Conservation (phyloP, 2,113 vertebrate genomes). For the Thinocorus orbignyianus region DNA sequence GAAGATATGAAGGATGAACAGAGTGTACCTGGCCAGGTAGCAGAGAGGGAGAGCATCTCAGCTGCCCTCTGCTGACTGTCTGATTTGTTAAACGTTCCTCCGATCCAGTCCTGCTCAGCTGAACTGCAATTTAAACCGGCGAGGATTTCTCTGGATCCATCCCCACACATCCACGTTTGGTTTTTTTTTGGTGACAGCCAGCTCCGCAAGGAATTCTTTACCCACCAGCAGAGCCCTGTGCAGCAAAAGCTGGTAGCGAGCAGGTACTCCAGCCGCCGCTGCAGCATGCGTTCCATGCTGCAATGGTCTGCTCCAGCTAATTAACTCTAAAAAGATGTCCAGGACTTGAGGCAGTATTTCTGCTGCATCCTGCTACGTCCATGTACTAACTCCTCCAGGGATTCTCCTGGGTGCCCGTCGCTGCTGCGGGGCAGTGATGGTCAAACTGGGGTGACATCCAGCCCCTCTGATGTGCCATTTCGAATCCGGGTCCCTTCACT, state of each 20-base stretch:
- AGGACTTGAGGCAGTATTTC: background rate
- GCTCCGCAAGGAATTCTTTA: background rate
- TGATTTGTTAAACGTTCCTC: fast-evolving
- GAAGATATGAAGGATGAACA: too few relatives aligned
- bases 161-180: fast-evolving
- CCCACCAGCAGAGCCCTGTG: background rate
- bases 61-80: conserved; percentile 54
- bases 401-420: background rate
- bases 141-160: fast-evolving
- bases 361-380: background rate
- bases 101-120: background rate
- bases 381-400: fast-evolving
- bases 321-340: background rate
- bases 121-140: fast-evolving
- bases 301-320: background rate
- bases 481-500: background rate
- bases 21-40: conserved; percentile 26
- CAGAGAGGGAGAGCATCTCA: background rate
- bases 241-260: background rate
- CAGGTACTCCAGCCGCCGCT: background rate
- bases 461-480: fast-evolving
- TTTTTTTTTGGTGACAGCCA: fast-evolving
- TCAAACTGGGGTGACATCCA: background rate
- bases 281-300: fast-evolving
- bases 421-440: fast-evolving